Conservation (phyloP, 1,140 invertebrate genomes). For the Matsumurasca onukii region DNA sequence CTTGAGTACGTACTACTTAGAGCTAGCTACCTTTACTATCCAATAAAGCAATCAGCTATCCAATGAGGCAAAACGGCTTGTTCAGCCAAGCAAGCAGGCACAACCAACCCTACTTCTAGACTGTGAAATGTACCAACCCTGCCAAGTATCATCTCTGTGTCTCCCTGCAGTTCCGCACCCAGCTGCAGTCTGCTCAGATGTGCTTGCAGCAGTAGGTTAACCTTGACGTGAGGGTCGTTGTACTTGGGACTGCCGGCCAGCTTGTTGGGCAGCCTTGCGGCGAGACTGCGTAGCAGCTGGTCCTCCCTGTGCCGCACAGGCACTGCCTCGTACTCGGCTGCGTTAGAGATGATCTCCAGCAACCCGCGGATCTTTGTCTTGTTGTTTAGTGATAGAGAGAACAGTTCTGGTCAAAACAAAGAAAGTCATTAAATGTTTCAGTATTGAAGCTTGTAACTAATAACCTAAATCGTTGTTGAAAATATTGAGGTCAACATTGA, state of each 20-base stretch:
- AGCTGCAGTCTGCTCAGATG: conserved; percentile 93
- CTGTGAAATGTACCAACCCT: no score
- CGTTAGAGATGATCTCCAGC: conserved; percentile 96
- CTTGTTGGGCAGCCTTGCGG: conserved; percentile 77
- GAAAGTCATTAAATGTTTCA: neutral
- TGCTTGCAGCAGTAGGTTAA: conserved; percentile 93
- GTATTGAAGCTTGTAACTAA: no score
- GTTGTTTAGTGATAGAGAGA: conserved; percentile 93
- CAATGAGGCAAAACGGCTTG: no score
- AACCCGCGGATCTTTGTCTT: conserved; percentile 98
- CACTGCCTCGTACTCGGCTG: conserved; percentile 94
- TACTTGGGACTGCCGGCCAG: conserved; percentile 68
- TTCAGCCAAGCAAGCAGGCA: no score
- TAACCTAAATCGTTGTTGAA: no score
- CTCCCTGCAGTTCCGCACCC: conserved; percentile 94
- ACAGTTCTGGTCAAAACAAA: conserved; percentile 71
- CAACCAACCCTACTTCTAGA: no score
- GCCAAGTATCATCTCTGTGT: conserved; percentile 88
- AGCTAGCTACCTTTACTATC: no score
- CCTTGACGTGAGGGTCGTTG: conserved; percentile 97
- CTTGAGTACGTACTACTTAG: no score
- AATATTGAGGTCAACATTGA: no score
- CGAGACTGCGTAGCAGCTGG: conserved; percentile 78
- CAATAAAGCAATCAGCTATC: no score
- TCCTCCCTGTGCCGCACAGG: conserved; percentile 96